Conservation (phyloP, 2,113 vertebrate genomes). For the Psittacara wagleri region DNA sequence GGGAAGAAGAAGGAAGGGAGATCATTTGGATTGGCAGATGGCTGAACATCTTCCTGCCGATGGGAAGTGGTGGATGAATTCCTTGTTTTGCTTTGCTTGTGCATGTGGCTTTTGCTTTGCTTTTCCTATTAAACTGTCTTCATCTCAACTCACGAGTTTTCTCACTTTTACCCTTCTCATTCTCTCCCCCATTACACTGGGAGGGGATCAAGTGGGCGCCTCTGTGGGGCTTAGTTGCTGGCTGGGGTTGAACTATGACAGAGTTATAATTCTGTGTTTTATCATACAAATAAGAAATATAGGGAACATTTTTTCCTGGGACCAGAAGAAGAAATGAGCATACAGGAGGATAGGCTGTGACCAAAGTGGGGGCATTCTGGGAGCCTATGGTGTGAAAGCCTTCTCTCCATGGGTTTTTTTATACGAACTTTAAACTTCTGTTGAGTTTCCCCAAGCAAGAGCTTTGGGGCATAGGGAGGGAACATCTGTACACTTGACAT, state of each 20-base stretch:
- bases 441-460: neutral
- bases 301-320: neutral
- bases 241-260: neutral
- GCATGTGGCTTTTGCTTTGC: neutral
- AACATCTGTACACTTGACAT: neutral
- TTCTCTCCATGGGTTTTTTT: neutral
- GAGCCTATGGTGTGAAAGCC: rapidly evolving
- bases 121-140: neutral
- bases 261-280: neutral
- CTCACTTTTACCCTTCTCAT: neutral
- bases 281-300: neutral
- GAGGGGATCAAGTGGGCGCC: neutral
- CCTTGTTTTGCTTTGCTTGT: neutral
- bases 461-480: neutral
- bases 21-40: neutral
- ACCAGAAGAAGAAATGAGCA: neutral
- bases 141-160: neutral
- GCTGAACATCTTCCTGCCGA: neutral
- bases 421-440: neutral
- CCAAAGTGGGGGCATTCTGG: neutral
- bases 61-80: neutral
- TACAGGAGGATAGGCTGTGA: neutral
- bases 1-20: neutral
- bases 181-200: neutral
- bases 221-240: neutral